A percentile compares a stretch with the other conserved stretches of the same genome.
Evolutionary conservation across 2,797 vertebrate genomes (phyloP).

Genomic region (Amphiprion clarkii): DNA sequence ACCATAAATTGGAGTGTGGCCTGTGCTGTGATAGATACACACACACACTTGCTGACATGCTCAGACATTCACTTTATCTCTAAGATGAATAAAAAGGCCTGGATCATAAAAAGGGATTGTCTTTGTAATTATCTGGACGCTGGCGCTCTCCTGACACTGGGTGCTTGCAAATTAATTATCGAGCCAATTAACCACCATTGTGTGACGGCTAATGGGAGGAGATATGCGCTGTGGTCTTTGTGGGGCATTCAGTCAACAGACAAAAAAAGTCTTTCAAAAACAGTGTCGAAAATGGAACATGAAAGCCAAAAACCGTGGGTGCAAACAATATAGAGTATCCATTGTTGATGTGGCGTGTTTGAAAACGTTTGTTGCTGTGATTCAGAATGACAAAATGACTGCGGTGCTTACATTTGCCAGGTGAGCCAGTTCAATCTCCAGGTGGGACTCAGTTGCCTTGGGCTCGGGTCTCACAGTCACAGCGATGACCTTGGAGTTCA

Average conservation of each 20-base stretch:
- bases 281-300: background rate
- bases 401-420: slow-evolving; percentile 93
- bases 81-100: slow-evolving; percentile 63
- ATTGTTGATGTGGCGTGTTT: background rate
- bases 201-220: slow-evolving; percentile 68
- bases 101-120: slow-evolving; percentile 74
- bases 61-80: slow-evolving; percentile 63
- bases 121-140: slow-evolving; percentile 76
- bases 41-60: slow-evolving; percentile 33
- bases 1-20: slow-evolving; percentile 12
- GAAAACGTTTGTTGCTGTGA: background rate
- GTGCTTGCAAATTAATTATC: slow-evolving; percentile 81
- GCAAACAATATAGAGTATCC: background rate
- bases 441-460: slow-evolving; percentile 90
- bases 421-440: slow-evolving; percentile 98
- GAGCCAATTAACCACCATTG: slow-evolving; percentile 78
- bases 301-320: background rate
- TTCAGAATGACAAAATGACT: background rate
- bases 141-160: slow-evolving; percentile 53
- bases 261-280: slow-evolving; percentile 35
- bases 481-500: slow-evolving; percentile 99
- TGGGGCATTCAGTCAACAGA: slow-evolving; percentile 41
- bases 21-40: slow-evolving; percentile 1
- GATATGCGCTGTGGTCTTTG: slow-evolving; percentile 57
- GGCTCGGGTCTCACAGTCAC: slow-evolving; percentile 97